These are phyloP conservation scores for Calliphora vomitoria DNA, from an alignment of 2,888 invertebrate species.

Conservation along the genomic window DNA sequence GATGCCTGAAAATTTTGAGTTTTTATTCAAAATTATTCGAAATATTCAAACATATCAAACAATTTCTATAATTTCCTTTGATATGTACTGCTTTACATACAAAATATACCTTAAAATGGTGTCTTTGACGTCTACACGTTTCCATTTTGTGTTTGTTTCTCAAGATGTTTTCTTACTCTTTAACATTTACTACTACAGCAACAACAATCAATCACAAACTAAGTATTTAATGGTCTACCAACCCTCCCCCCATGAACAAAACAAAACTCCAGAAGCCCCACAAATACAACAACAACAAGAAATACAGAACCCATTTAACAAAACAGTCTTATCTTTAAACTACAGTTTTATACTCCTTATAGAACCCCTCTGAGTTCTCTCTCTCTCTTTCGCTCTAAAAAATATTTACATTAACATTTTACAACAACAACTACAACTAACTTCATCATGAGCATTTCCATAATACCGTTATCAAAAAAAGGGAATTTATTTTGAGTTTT, in stretches of 20 bases:
- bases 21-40: no score
- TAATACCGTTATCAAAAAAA: no score
- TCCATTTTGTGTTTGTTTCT: no score
- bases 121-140: no score
- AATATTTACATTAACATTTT: conserved; percentile 26
- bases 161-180: conserved; percentile 17
- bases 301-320: conserved; percentile 24
- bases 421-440: background rate
- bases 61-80: no score
- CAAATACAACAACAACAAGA: conserved; percentile 35
- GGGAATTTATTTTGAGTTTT: background rate
- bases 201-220: conserved; percentile 56
- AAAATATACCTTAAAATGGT: background rate
- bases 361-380: background rate
- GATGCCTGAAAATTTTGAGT: no score
- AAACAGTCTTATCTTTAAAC: background rate
- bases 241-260: background rate
- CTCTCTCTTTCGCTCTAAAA: background rate
- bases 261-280: background rate
- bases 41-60: no score
- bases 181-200: conserved; percentile 31
- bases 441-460: conserved; percentile 22
- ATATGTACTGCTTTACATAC: no score
- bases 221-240: background rate
- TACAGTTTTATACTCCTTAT: conserved; percentile 32